phyloP scores from a whole-genome alignment of 2,888 invertebrate species.

The Laothoe populi region DNA sequence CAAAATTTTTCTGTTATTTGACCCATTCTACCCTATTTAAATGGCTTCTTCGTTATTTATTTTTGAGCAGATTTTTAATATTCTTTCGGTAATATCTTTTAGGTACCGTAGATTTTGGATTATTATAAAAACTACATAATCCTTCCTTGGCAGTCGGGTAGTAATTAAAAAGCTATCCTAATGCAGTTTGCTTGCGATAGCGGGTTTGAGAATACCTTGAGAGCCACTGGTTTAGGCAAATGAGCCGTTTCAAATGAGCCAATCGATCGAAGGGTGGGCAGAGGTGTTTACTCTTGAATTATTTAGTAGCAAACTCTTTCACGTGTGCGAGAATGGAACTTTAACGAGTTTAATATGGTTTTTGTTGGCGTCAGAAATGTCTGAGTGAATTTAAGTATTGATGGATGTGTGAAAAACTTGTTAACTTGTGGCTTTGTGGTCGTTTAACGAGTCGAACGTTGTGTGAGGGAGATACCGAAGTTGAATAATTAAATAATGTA shows the following conservation, averaged over 20 bases:
- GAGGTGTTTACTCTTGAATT: constrained; percentile 12
- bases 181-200: background rate
- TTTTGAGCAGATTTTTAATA: no score
- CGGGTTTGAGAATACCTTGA: background rate
- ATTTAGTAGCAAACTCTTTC: constrained; percentile 18
- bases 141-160: no score
- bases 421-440: background rate
- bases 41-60: no score
- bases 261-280: constrained; percentile 13
- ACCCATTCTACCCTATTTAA: no score
- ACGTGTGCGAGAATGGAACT: constrained; percentile 4
- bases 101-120: no score
- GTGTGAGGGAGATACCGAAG: no score
- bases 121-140: no score
- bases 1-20: no score
- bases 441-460: background rate
- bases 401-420: constrained; percentile 5
- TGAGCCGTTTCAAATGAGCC: constrained; percentile 10
- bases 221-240: constrained; percentile 15
- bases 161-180: no score
- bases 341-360: constrained; percentile 23
- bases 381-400: background rate
- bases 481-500: no score
- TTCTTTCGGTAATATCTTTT: no score
- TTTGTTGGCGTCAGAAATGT: constrained; percentile 15